phyloP scores from a whole-genome alignment of 1,140 invertebrate species.

The Pemphigus obesinymphae region DNA sequence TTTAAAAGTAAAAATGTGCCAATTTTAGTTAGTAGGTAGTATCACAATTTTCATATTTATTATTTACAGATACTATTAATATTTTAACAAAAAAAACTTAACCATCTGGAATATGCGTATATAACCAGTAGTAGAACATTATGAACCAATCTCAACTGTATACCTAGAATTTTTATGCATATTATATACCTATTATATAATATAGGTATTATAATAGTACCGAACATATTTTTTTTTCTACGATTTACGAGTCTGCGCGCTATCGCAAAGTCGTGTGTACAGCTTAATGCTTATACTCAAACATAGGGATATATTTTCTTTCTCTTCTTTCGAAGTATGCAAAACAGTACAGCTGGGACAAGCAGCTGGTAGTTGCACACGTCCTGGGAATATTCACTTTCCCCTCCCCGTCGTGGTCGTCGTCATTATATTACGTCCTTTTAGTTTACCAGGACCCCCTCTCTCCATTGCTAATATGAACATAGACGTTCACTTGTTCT shows the following conservation, averaged over 20 bases:
- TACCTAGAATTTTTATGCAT: neutral
- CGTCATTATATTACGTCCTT: neutral
- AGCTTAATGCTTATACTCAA: neutral
- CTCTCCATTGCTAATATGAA: neutral
- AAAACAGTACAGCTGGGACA: constrained; percentile 35
- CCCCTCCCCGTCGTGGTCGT: neutral
- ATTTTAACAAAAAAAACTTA: neutral
- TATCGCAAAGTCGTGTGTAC: no score
- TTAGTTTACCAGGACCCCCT: neutral
- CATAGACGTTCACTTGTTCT: neutral
- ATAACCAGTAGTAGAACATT: neutral
- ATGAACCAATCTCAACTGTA: neutral
- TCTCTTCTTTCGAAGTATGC: constrained; percentile 16
- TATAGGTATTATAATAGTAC: no score
- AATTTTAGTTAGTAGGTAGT: neutral
- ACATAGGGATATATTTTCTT: constrained; percentile 11
- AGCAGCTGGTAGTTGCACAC: constrained; percentile 10
- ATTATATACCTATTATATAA: no score
- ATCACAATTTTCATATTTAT: neutral
- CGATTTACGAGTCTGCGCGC: neutral
- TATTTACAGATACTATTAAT: neutral
- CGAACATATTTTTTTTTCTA: neutral
- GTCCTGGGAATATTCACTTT: constrained; percentile 33
- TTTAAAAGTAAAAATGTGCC: neutral
- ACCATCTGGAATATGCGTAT: neutral